Evolutionary conservation across 2,797 vertebrate species (phyloP).

Genomic region (Acipenser transmontanus): DNA sequence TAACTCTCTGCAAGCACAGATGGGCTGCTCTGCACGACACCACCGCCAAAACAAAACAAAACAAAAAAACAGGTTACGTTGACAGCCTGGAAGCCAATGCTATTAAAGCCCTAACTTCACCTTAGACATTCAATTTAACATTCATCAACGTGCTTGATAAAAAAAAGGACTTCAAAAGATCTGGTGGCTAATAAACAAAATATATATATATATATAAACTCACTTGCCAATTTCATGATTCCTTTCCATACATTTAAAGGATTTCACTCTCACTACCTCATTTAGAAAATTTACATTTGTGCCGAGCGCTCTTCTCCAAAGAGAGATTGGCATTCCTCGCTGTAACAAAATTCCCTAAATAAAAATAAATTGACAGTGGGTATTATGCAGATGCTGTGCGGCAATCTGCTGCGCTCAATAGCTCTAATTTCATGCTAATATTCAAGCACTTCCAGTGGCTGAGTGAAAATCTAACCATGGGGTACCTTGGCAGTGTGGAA

Average conservation of each 20-base stretch:
- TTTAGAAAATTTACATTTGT: slow-evolving; percentile 12
- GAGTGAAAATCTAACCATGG: slow-evolving; percentile 12
- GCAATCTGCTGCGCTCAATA: slow-evolving; percentile 6
- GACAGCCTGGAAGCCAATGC: slow-evolving; percentile 20
- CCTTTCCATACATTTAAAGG: no score
- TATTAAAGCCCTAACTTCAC: no score
- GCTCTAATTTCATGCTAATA: slow-evolving; percentile 18
- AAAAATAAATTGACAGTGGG: slow-evolving; percentile 10
- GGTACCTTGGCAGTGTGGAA: slow-evolving; percentile 3
- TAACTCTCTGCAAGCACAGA: slow-evolving; percentile 40
- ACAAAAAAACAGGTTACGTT: slow-evolving; percentile 31
- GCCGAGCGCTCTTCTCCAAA: background rate
- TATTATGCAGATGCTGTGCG: slow-evolving; percentile 7
- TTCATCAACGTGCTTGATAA: no score
- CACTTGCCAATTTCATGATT: no score
- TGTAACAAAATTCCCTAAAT: background rate
- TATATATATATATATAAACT: no score
- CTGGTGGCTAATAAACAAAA: no score
- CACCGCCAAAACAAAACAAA: slow-evolving; percentile 26
- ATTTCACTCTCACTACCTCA: background rate
- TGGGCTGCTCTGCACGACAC: slow-evolving; percentile 31
- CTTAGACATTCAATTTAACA: no score
- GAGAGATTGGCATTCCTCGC: background rate
- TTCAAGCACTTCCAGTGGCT: slow-evolving; percentile 3
- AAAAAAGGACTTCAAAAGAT: no score